phyloP scores from a whole-genome alignment of 2,113 vertebrate genomes.

The Canis aureus region DNA sequence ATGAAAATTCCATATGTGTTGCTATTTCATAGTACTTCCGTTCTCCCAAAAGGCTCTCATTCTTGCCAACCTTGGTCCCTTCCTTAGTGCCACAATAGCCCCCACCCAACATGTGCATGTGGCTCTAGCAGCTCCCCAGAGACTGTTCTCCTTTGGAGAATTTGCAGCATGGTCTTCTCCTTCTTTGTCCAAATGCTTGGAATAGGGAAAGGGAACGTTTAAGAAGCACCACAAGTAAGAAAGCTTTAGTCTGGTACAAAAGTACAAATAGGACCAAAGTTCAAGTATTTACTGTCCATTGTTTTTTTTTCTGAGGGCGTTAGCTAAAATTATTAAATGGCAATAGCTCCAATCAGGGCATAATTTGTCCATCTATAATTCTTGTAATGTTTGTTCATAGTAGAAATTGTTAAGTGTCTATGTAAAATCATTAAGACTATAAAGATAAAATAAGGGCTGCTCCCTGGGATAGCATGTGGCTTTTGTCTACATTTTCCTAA shows the following conservation, averaged over 20 bases:
- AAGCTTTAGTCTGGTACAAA: fast-evolving
- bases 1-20: background rate
- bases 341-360: background rate
- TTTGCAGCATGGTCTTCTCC: background rate
- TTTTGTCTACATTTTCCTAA: background rate
- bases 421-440: background rate
- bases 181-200: background rate
- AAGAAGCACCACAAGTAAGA: background rate
- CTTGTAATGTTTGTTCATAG: background rate
- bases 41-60: background rate
- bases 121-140: background rate
- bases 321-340: background rate
- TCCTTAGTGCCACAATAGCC: background rate
- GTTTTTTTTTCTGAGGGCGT: background rate
- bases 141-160: background rate
- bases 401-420: background rate
- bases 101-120: background rate
- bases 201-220: background rate
- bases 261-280: background rate
- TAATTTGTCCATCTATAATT: background rate
- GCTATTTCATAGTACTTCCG: background rate
- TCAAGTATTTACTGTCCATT: background rate
- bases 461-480: background rate
- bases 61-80: background rate
- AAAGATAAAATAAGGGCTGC: background rate